phyloP scores from a whole-genome alignment of 2,888 invertebrate species.

The Lithophane leautieri region DNA sequence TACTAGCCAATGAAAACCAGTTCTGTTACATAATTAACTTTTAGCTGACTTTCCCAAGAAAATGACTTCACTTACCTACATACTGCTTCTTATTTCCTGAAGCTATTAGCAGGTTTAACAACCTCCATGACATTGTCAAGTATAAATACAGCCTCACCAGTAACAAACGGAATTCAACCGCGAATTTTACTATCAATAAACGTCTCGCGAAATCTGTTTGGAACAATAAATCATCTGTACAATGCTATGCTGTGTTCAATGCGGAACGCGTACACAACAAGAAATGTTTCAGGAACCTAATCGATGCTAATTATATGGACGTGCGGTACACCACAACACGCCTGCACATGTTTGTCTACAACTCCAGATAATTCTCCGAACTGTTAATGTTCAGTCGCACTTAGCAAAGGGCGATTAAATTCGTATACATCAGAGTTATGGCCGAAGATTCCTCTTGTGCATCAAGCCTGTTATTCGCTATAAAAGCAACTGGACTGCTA shows the following conservation, averaged over 20 bases:
- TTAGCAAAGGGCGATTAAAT: conserved; percentile 38
- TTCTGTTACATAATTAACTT: background rate
- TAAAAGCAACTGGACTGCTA: conserved; percentile 19
- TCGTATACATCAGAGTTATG: conserved; percentile 32
- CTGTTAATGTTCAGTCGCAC: conserved; percentile 24
- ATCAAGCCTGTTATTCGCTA: conserved; percentile 23
- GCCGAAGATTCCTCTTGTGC: conserved; percentile 11
- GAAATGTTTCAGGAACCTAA: conserved; percentile 46
- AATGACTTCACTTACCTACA: background rate
- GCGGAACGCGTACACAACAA: conserved; percentile 48
- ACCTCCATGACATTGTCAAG: conserved; percentile 5
- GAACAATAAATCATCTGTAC: conserved; percentile 53
- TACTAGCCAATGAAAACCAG: background rate
- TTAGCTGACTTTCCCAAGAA: background rate
- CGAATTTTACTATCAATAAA: conserved; percentile 67
- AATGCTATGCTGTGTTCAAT: too few species aligned
- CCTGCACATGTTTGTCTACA: conserved; percentile 18
- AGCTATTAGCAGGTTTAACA: conserved; percentile 2
- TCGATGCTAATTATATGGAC: conserved; percentile 40
- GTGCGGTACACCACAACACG: conserved; percentile 29
- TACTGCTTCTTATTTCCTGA: background rate
- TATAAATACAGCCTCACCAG: conserved; percentile 1
- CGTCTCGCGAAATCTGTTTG: conserved; percentile 46
- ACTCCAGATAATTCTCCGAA: conserved; percentile 40
- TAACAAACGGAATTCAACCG: conserved; percentile 9